phyloP scores from a whole-genome alignment of 1,140 invertebrate genomes.

The Trichonephila clavipes region DNA sequence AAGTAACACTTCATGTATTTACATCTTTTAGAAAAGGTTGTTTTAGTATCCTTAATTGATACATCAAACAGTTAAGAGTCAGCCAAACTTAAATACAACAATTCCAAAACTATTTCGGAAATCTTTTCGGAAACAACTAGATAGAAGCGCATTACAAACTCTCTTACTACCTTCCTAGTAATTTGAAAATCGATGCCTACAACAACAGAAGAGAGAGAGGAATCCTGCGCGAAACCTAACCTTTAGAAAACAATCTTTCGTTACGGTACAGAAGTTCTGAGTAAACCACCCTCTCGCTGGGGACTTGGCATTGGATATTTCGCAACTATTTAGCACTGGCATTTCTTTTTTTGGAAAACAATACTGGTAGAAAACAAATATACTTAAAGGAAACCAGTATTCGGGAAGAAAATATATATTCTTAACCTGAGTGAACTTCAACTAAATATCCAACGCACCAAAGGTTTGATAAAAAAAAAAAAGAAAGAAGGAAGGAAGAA shows the following conservation, averaged over 20 bases:
- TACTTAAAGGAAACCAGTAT: neutral
- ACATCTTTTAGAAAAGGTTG: no score
- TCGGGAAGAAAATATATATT: neutral
- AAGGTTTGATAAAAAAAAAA: neutral
- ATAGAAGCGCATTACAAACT: neutral
- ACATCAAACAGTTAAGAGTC: neutral
- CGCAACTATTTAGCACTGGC: neutral
- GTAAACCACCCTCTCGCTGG: neutral
- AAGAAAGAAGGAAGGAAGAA: neutral
- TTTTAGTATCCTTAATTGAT: no score
- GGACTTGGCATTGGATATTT: conserved; percentile 26
- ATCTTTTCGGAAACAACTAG: neutral
- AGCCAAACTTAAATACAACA: neutral
- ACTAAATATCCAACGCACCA: neutral
- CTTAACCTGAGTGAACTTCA: neutral
- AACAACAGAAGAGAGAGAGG: neutral
- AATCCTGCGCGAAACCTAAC: neutral
- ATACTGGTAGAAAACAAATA: neutral
- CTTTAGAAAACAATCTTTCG: conserved; percentile 15
- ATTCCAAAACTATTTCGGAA: neutral
- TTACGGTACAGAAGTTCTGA: neutral
- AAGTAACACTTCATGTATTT: no score
- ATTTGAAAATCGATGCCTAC: conserved; percentile 12
- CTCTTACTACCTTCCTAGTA: neutral
- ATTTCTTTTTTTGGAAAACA: neutral